Evolutionary conservation across 2,797 vertebrate genomes (phyloP).

Genomic region (Silurus lanzhouensis): DNA sequence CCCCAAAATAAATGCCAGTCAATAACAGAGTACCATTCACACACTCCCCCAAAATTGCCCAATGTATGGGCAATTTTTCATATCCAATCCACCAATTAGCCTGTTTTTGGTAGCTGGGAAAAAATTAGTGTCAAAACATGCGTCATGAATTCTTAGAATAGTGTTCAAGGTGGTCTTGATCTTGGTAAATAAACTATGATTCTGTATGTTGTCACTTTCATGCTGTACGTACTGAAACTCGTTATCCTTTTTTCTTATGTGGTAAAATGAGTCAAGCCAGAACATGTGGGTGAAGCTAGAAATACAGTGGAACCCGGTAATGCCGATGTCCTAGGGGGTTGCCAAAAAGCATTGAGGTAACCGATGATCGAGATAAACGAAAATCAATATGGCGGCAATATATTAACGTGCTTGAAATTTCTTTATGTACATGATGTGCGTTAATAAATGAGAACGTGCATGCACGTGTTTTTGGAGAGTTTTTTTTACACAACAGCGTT

Average conservation of each 20-base stretch:
- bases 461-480: too few relatives aligned
- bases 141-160: background rate
- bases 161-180: background rate
- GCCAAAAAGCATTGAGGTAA: too few relatives aligned
- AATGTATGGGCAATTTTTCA: background rate
- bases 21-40: background rate
- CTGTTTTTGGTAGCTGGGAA: background rate
- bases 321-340: too few relatives aligned
- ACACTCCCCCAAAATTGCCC: too few relatives aligned
- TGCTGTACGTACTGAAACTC: background rate
- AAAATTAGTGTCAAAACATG: background rate
- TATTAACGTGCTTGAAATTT: too few relatives aligned
- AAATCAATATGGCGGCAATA: too few relatives aligned
- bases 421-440: too few relatives aligned
- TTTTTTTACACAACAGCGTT: too few relatives aligned
- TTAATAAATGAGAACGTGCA: too few relatives aligned
- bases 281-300: background rate
- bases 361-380: too few relatives aligned
- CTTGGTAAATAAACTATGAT: background rate
- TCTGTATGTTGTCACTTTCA: background rate
- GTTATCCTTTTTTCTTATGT: background rate
- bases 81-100: background rate
- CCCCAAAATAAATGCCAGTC: background rate
- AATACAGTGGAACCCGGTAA: background rate
- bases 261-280: background rate